These are phyloP conservation scores for Gambusia holbrooki DNA, from an alignment of 2,113 vertebrate species.

Conservation along the genomic window DNA sequence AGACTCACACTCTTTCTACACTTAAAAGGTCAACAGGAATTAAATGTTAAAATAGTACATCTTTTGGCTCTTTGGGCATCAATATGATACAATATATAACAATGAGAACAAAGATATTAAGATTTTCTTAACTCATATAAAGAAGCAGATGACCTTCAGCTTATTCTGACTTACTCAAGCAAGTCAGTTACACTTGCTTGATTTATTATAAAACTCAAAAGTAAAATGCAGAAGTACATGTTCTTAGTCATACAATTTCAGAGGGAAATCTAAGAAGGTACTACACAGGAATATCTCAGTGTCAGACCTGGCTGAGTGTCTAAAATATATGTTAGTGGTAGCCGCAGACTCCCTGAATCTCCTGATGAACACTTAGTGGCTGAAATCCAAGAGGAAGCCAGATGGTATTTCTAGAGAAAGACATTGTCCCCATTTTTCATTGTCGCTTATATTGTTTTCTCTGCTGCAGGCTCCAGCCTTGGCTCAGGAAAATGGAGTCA, in stretches of 20 bases:
- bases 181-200: too few relatives aligned
- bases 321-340: neutral
- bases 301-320: neutral
- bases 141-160: too few relatives aligned
- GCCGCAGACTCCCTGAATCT: constrained; percentile 83
- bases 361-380: constrained; percentile 88
- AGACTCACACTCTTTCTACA: too few relatives aligned
- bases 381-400: constrained; percentile 87
- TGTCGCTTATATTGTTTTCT: constrained; percentile 83
- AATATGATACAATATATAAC: too few relatives aligned
- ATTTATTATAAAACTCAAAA: too few relatives aligned
- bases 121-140: too few relatives aligned
- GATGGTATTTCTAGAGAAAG: constrained; percentile 87
- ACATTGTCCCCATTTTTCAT: constrained; percentile 83
- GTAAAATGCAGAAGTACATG: neutral
- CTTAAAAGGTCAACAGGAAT: too few relatives aligned
- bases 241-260: neutral
- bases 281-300: neutral
- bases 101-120: too few relatives aligned
- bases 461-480: constrained; percentile 88
- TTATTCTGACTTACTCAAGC: too few relatives aligned
- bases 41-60: too few relatives aligned
- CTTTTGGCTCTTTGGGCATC: too few relatives aligned
- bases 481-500: constrained; percentile 86
- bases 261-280: neutral